Conservation (phyloP, 2,797 vertebrate genomes). For the Characodon lateralis region DNA sequence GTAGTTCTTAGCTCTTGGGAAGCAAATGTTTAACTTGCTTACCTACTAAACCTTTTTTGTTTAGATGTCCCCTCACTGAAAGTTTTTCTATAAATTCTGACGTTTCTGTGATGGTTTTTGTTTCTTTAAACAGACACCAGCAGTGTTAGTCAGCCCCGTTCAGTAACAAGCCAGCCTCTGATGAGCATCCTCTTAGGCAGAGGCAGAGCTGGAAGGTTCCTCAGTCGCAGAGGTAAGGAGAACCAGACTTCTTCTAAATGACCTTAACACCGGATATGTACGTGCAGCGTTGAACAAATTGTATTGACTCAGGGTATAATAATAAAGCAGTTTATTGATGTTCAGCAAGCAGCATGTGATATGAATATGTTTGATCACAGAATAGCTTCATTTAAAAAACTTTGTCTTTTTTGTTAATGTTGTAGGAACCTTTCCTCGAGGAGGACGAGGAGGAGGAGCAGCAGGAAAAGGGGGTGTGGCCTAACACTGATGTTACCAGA, state of each 20-base stretch:
- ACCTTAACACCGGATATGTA: too few relatives aligned
- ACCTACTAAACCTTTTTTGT: not conserved
- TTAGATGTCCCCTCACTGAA: not conserved
- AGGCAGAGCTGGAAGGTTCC: conserved; percentile 57
- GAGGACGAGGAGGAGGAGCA: conserved; percentile 66
- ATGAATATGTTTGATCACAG: not conserved
- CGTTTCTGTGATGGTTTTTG: not conserved
- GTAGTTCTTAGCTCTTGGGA: not conserved
- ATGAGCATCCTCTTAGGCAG: conserved; percentile 45
- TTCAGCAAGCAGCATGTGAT: conserved; percentile 21
- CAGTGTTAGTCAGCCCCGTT: conserved; percentile 52
- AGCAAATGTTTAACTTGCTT: not conserved
- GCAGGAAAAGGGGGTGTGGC: conserved; percentile 57
- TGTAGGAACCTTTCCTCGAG: conserved; percentile 54
- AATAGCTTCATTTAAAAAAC: not conserved
- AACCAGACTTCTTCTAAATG: not conserved
- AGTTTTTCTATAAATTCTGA: not conserved
- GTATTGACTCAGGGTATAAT: conserved; percentile 15
- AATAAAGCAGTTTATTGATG: conserved; percentile 60
- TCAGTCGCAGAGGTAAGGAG: conserved; percentile 68
- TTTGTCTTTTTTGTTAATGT: not conserved
- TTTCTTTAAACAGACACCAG: conserved; percentile 52
- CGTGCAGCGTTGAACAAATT: not conserved
- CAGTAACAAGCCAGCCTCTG: conserved; percentile 39
- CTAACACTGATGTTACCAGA: conserved; percentile 20